Evolutionary conservation across 2,888 invertebrate species (phyloP).

Genomic region (Pedicia rivosa): DNA sequence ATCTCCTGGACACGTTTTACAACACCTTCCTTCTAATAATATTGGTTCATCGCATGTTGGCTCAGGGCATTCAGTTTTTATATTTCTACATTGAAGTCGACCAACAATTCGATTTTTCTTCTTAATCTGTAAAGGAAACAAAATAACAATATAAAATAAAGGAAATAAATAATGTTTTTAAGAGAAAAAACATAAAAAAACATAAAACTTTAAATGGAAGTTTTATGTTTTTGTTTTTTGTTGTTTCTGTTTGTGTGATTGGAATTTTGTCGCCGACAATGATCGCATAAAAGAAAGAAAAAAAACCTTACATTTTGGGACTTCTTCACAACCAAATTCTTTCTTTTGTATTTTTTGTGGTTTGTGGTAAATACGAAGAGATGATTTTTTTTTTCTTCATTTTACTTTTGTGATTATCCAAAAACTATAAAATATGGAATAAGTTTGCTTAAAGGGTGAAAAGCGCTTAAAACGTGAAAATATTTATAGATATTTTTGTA

Average conservation of each 20-base stretch:
- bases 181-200: not conserved
- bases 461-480: too few species aligned
- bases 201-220: not conserved
- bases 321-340: too few species aligned
- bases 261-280: too few species aligned
- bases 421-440: too few species aligned
- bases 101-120: slow-evolving; percentile 77
- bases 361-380: too few species aligned
- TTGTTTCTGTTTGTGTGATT: not conserved
- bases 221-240: not conserved
- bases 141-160: slow-evolving; percentile 9
- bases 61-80: slow-evolving; percentile 83
- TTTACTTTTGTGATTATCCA: too few species aligned
- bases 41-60: slow-evolving; percentile 75
- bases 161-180: slow-evolving; percentile 6
- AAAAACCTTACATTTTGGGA: too few species aligned
- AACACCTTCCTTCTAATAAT: slow-evolving; percentile 70
- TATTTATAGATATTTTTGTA: too few species aligned
- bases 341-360: too few species aligned
- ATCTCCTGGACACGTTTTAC: slow-evolving; percentile 81
- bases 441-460: too few species aligned
- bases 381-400: too few species aligned
- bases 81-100: slow-evolving; percentile 78
- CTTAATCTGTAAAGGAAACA: slow-evolving; percentile 48
- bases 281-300: too few species aligned